phyloP scores from a whole-genome alignment of 2,113 vertebrate genomes.

The Protomyctophum bolini region DNA sequence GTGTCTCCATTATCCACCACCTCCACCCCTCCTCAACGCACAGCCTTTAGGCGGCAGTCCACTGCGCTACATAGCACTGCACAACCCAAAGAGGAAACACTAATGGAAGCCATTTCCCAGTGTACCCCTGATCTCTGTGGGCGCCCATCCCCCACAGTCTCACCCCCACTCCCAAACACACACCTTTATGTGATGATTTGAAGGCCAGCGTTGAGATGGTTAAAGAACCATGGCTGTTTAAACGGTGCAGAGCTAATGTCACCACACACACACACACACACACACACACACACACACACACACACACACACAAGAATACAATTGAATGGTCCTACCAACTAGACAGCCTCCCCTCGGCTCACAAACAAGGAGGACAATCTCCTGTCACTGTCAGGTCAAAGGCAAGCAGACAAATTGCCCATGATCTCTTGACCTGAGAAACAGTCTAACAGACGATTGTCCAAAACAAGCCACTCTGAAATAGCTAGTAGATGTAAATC shows the following conservation, averaged over 20 bases:
- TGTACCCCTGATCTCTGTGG: slow-evolving; percentile 63
- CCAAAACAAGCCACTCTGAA: slow-evolving; percentile 36
- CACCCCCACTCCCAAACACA: not conserved
- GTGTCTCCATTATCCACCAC: slow-evolving; percentile 71
- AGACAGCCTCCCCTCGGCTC: slow-evolving; percentile 20
- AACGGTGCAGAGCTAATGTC: slow-evolving; percentile 40
- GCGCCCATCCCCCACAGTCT: slow-evolving; percentile 22
- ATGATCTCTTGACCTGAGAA: slow-evolving; percentile 58
- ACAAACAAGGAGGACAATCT: slow-evolving; percentile 36
- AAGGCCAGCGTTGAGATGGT: slow-evolving; percentile 41
- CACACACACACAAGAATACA: slow-evolving; percentile 1
- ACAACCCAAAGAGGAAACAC: not conserved
- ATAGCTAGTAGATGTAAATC: slow-evolving; percentile 24
- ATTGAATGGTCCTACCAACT: slow-evolving; percentile 14
- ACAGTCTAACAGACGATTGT: slow-evolving; percentile 13
- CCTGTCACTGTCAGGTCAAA: slow-evolving; percentile 56
- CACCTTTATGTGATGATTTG: slow-evolving; percentile 28
- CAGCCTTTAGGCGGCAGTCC: slow-evolving; percentile 50
- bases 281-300: slow-evolving; percentile 12
- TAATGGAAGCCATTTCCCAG: slow-evolving; percentile 67
- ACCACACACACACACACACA: slow-evolving; percentile 1
- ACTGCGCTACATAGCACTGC: slow-evolving; percentile 31
- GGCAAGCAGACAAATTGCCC: slow-evolving; percentile 58
- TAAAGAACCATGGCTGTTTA: slow-evolving; percentile 30
- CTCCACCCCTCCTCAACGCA: slow-evolving; percentile 46